phyloP scores from a whole-genome alignment of 2,888 invertebrate genomes.

The Dorcus hopei region DNA sequence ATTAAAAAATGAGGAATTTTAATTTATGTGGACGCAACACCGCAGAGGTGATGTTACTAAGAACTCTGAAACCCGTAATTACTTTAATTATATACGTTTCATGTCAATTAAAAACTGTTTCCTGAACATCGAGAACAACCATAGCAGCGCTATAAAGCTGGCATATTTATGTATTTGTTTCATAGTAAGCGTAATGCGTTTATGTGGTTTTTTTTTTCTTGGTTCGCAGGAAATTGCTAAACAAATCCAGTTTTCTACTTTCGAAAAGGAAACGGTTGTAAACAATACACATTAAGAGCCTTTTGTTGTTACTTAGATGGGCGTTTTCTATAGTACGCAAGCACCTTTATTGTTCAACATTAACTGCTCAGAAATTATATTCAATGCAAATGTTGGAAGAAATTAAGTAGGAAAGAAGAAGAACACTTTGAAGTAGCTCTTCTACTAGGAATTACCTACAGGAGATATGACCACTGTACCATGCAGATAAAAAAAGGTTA shows the following conservation, averaged over 20 bases:
- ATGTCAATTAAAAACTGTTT: conserved; percentile 17
- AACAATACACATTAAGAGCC: conserved; percentile 11
- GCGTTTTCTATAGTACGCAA: too few species aligned
- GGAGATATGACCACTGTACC: too few species aligned
- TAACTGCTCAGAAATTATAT: too few species aligned
- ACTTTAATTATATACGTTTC: conserved; percentile 15
- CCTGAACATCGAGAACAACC: conserved; percentile 10
- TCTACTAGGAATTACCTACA: too few species aligned
- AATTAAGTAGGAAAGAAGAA: too few species aligned
- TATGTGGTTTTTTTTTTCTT: not conserved
- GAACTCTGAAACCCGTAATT: conserved; percentile 13
- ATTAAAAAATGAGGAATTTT: conserved; percentile 7
- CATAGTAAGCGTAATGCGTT: not conserved
- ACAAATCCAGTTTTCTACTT: conserved; percentile 14
- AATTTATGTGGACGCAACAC: conserved; percentile 2
- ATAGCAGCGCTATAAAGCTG: not conserved
- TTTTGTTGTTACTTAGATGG: conserved; percentile 11
- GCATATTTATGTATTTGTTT: not conserved
- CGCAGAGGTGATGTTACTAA: conserved; percentile 5
- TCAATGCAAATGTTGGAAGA: too few species aligned
- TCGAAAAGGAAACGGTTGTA: conserved; percentile 12
- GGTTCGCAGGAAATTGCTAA: conserved; percentile 4
- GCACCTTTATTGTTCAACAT: too few species aligned
- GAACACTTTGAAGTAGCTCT: too few species aligned
- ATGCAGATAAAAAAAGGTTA: too few species aligned